Percentiles rank a stretch among this genome's conserved stretches.
Conservation (phyloP, 2,797 vertebrate species). For the Mycteria americana region DNA sequence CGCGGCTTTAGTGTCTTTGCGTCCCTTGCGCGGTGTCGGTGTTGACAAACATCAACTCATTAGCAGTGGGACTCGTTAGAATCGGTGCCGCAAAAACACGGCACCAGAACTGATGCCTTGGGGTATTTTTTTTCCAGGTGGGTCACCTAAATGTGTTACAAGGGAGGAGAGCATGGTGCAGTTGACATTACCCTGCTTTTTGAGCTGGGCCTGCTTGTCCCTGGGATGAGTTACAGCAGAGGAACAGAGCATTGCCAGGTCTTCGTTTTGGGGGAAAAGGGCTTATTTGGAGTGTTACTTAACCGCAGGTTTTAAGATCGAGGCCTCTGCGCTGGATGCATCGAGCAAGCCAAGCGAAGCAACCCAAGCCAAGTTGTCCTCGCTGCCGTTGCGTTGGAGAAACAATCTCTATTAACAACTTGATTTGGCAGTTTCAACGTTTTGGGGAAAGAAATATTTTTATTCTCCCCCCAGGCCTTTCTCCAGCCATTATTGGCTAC, state of each 20-base stretch:
- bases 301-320: neutral
- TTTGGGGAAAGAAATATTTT: neutral
- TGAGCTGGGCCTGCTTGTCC: neutral
- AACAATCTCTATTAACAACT: neutral
- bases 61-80: neutral
- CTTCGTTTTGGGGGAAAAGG: neutral
- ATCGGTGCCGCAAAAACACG: neutral
- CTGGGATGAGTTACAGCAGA: neutral
- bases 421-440: neutral
- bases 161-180: neutral
- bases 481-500: neutral
- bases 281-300: neutral
- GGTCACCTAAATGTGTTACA: rapidly evolving
- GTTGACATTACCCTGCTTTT: neutral
- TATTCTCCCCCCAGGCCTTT: neutral
- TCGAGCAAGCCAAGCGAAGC: neutral
- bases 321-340: neutral
- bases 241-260: neutral
- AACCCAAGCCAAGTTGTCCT: constrained; percentile 5
- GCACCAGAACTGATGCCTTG: neutral
- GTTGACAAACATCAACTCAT: rapidly evolving
- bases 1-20: neutral
- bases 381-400: neutral
- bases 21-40: rapidly evolving
- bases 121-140: neutral